A percentile compares a stretch with the other conserved stretches of the same genome.
Evolutionary conservation across 2,888 invertebrate genomes (phyloP).

Genomic region (Crematogaster levior): DNA sequence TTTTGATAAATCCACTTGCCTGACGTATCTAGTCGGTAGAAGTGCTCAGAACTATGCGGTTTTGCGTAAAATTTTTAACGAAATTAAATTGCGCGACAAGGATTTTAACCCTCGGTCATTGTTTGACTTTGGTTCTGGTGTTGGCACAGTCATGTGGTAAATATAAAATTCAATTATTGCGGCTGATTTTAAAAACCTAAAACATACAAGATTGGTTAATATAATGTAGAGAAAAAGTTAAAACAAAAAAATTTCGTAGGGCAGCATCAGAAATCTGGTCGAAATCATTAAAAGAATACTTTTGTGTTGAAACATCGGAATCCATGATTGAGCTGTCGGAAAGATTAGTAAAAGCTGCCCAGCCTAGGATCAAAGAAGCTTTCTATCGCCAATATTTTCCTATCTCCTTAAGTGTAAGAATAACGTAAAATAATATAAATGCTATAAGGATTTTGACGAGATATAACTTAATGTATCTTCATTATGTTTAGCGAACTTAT

Average conservation of each 20-base stretch:
- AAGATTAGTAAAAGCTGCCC: conserved; percentile 89
- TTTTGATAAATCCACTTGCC: conserved; percentile 89
- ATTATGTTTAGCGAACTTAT: conserved; percentile 87
- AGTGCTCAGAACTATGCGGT: conserved; percentile 92
- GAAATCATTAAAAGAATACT: conserved; percentile 91
- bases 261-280: conserved; percentile 92
- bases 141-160: conserved; percentile 94
- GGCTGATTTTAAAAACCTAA: neutral
- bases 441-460: conserved; percentile 67
- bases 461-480: conserved; percentile 71
- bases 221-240: neutral
- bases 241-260: conserved; percentile 84
- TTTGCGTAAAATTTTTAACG: conserved; percentile 90
- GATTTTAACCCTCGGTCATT: conserved; percentile 91
- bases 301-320: conserved; percentile 93
- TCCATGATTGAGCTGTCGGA: conserved; percentile 94
- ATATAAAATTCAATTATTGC: conserved; percentile 35
- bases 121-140: conserved; percentile 97
- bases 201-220: neutral
- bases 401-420: conserved; percentile 86
- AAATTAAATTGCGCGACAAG: conserved; percentile 89
- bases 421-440: neutral
- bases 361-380: conserved; percentile 88
- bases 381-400: conserved; percentile 95
- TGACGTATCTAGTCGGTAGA: conserved; percentile 91